Base-by-base conservation (phyloP, 37 sponge, comb jelly and placozoan genomes). In the Bolinopsis microptera region DNA sequence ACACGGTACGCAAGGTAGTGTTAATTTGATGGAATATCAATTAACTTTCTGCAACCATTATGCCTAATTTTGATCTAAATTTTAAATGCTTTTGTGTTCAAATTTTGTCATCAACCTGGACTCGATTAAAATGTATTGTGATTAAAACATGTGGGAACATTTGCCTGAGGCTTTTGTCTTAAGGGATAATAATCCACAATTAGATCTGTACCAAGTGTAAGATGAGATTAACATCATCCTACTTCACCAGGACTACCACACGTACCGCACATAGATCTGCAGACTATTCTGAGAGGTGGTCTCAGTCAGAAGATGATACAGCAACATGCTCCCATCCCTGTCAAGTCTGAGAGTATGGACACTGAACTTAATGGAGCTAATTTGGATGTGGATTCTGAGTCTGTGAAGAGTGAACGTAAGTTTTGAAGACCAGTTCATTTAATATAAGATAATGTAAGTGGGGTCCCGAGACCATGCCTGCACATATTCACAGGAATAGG, bases 231-330 rank as follows among this genome's bases (percentile, higher is more conserved):
- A 30, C 30, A 34, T 80, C 61, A 48, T 13, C 61, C 13, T 34
- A 3, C 35, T 80, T 35, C 37, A 3, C 2, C 82, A 80, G 82
- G 82, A 8, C 38, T 80, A 8, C 35, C 82, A 0, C 38, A 33
- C 37, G 37, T 35, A 8, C 82, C 82, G 1, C 82, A 80, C 35
- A 80, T 80, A 13, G 82, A 80, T 30, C 82, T 80, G 3, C 82
- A 80, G 82, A 80, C 82, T 1, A 80, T 80, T 5, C 82, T 80
- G 38, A 33, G 82, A 22, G 82, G 82, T 30, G 82, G 82, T 33
- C 82, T 80, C 1, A 34, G 82, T 80, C 82, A 80, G 38, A 72
- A 30, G 75, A 72, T 48, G 61, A 48, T 48, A 18, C 61, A 48
- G 61, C 61, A 48, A 48, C 5, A 48, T 13, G 61, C 61, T 5